Evolutionary conservation across 2,113 vertebrate genomes (phyloP).

Genomic region (Blennius ocellaris): DNA sequence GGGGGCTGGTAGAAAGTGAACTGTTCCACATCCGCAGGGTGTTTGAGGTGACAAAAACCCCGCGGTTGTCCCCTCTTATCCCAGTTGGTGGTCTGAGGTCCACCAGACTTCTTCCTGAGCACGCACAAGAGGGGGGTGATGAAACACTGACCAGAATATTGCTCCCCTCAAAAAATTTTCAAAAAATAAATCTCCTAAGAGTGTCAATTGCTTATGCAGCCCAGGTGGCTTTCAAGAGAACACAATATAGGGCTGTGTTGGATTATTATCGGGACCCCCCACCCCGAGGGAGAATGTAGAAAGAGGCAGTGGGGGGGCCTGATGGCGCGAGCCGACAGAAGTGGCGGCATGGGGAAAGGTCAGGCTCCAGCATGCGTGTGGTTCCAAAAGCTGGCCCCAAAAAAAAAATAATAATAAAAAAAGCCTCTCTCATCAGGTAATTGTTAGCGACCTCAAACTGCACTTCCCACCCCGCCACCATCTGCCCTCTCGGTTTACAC

Average conservation of each 20-base stretch:
- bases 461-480: background rate
- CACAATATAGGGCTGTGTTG: constrained; percentile 43
- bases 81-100: constrained; percentile 67
- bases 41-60: constrained; percentile 66
- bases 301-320: constrained; percentile 41
- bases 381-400: constrained; percentile 52
- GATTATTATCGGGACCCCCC: constrained; percentile 53
- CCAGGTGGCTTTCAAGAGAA: constrained; percentile 45
- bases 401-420: too few species aligned
- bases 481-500: background rate
- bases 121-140: constrained; percentile 23
- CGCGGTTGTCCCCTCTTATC: constrained; percentile 69
- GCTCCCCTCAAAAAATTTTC: constrained; percentile 3
- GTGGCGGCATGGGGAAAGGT: constrained; percentile 53
- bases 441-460: constrained; percentile 33
- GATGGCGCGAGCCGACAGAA: constrained; percentile 25
- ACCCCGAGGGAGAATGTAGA: constrained; percentile 8
- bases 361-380: constrained; percentile 34
- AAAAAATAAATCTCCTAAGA: constrained; percentile 16
- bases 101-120: constrained; percentile 57
- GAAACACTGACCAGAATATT: constrained; percentile 51
- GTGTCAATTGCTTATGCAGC: constrained; percentile 48
- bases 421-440: constrained; percentile 40
- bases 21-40: constrained; percentile 54
- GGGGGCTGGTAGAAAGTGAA: constrained; percentile 63